Percentiles rank a stretch among this genome's conserved stretches.
These are phyloP conservation scores for Heliconius ethilla DNA, from an alignment of 2,888 invertebrate species.

Conservation along the genomic window DNA sequence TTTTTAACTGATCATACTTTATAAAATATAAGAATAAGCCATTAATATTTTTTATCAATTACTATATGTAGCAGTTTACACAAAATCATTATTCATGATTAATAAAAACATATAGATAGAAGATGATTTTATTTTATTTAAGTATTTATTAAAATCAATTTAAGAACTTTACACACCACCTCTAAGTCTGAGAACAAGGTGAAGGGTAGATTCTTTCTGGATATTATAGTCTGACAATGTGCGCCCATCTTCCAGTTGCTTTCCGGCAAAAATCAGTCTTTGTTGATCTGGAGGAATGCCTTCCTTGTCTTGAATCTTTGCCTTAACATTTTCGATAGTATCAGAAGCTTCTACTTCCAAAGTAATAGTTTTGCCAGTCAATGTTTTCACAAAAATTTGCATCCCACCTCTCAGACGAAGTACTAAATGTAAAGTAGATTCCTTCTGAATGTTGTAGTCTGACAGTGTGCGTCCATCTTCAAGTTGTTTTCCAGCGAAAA, in stretches of 20 bases:
- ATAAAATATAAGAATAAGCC: too few species aligned
- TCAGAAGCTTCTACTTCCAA: conserved; percentile 61
- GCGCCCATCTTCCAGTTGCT: conserved; percentile 46
- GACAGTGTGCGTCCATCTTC: conserved; percentile 60
- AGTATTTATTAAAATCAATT: neutral
- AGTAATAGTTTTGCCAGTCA: conserved; percentile 58
- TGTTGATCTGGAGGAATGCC: conserved; percentile 70
- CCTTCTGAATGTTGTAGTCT: conserved; percentile 62
- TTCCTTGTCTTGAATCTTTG: conserved; percentile 67
- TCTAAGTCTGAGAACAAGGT: conserved; percentile 48
- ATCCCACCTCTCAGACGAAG: conserved; percentile 57
- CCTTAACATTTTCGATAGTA: conserved; percentile 56
- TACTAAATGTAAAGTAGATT: conserved; percentile 56
- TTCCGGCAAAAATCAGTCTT: conserved; percentile 63
- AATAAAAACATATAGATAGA: conserved; percentile 13
- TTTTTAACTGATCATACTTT: too few species aligned
- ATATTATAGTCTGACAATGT: conserved; percentile 44
- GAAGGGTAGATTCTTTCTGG: conserved; percentile 52
- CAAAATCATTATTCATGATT: neutral
- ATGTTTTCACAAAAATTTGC: conserved; percentile 59
- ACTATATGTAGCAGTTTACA: neutral
- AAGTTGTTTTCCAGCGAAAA: conserved; percentile 55
- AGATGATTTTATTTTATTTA: conserved; percentile 19
- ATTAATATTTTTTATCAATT: neutral
- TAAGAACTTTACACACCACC: conserved; percentile 43